These are phyloP conservation scores for Taxidea taxus DNA, from an alignment of 2,113 vertebrate species.

Conservation along the genomic window DNA sequence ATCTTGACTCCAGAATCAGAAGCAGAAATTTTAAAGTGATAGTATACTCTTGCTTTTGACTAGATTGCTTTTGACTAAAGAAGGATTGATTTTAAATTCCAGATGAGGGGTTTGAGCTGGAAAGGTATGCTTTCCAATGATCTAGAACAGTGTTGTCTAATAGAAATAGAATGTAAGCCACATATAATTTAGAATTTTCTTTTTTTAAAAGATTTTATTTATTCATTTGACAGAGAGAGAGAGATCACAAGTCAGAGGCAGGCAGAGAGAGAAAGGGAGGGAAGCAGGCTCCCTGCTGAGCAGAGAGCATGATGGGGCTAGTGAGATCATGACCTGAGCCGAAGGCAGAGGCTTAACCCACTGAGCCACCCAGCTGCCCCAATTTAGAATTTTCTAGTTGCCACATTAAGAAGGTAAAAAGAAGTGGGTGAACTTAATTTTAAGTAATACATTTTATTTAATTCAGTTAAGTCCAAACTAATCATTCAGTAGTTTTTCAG, in stretches of 20 bases:
- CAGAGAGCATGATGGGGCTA: too few species aligned
- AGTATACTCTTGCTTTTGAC: not conserved
- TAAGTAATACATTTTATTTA: constrained; percentile 1
- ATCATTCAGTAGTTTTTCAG: not conserved
- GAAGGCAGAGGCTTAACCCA: too few species aligned
- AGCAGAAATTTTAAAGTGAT: constrained; percentile 11
- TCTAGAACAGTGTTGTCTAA: not conserved
- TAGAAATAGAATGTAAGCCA: not conserved
- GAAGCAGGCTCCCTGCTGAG: too few species aligned
- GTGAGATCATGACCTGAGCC: too few species aligned
- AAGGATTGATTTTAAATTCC: not conserved
- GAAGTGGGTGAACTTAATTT: constrained; percentile 20
- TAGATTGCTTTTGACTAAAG: constrained; percentile 18
- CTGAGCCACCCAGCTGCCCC: too few species aligned
- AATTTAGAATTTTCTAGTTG: not conserved
- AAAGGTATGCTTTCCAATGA: not conserved
- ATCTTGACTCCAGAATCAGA: constrained; percentile 9
- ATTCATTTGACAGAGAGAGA: too few species aligned
- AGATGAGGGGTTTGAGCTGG: constrained; percentile 6
- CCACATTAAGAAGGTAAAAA: not conserved
- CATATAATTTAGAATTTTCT: not conserved
- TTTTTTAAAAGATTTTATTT: too few species aligned
- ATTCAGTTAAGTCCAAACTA: not conserved
- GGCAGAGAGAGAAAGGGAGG: too few species aligned
- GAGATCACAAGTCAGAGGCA: too few species aligned